phyloP scores from a whole-genome alignment of 2,888 invertebrate species.

The Athalia rosae region DNA sequence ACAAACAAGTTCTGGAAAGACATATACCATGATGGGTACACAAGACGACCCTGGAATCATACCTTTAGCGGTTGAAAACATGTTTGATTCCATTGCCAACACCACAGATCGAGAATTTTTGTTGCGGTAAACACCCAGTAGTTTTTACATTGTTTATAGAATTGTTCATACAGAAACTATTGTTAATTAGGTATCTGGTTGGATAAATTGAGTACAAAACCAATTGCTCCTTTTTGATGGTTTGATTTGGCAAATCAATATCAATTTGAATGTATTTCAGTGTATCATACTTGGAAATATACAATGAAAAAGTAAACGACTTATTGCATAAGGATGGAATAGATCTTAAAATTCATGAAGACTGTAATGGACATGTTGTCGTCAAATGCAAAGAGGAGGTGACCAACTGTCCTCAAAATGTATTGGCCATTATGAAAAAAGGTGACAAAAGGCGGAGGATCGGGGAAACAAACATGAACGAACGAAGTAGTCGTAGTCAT shows the following conservation, averaged over 20 bases:
- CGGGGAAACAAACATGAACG: conserved; percentile 91
- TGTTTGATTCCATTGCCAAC: conserved; percentile 81
- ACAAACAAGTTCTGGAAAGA: conserved; percentile 93
- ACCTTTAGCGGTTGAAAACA: conserved; percentile 81
- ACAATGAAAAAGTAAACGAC: conserved; percentile 89
- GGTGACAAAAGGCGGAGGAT: conserved; percentile 83
- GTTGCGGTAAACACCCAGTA: conserved; percentile 75
- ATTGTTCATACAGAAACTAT: too few species aligned
- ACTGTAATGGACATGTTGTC: conserved; percentile 76
- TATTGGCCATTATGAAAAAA: conserved; percentile 77
- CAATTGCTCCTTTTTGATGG: too few species aligned
- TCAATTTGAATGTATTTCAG: conserved; percentile 70
- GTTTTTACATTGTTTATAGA: too few species aligned
- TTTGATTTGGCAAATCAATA: not conserved
- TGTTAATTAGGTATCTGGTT: not conserved
- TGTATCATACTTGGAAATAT: conserved; percentile 91
- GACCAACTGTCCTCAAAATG: conserved; percentile 78
- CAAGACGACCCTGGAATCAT: conserved; percentile 84
- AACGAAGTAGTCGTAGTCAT: conserved; percentile 91
- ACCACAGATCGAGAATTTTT: conserved; percentile 83
- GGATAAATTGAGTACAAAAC: not conserved
- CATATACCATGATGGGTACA: conserved; percentile 88
- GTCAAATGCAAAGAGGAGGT: conserved; percentile 82
- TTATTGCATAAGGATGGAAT: conserved; percentile 79
- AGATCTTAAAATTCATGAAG: conserved; percentile 81